Conservation (phyloP, 2,888 invertebrate genomes). For the Phaonia tiefii region DNA sequence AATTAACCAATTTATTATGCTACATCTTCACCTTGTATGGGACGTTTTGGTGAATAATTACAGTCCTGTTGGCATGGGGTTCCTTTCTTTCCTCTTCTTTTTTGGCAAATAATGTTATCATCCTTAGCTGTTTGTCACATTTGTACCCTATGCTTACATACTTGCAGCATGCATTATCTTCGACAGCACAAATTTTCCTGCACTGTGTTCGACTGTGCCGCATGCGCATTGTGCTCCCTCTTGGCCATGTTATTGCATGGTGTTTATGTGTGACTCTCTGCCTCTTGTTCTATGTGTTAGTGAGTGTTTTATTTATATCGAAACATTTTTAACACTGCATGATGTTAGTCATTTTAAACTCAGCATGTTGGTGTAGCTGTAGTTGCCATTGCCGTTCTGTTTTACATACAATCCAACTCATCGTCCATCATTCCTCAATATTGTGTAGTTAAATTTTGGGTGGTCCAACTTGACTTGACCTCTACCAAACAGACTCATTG, state of each 20-base stretch:
- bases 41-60: conserved; percentile 27
- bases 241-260: conserved; percentile 1
- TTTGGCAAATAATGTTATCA: conserved; percentile 41
- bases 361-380: conserved; percentile 56
- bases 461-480: conserved; percentile 62
- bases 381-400: conserved; percentile 13
- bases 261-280: conserved; percentile 55
- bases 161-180: not conserved
- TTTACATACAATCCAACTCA: conserved; percentile 33
- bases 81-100: not conserved
- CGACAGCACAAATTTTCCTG: not conserved
- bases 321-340: conserved; percentile 64
- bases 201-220: not conserved
- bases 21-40: conserved; percentile 5
- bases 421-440: conserved; percentile 12
- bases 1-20: conserved; percentile 39
- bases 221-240: not conserved
- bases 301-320: conserved; percentile 65
- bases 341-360: conserved; percentile 62
- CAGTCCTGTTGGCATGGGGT: conserved; percentile 31
- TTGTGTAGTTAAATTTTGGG: conserved; percentile 52
- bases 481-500: conserved; percentile 46
- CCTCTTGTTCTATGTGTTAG: too few species aligned
- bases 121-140: conserved; percentile 1
- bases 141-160: not conserved